phyloP scores from a whole-genome alignment of 2,888 invertebrate species.

The Dynastes maya region DNA sequence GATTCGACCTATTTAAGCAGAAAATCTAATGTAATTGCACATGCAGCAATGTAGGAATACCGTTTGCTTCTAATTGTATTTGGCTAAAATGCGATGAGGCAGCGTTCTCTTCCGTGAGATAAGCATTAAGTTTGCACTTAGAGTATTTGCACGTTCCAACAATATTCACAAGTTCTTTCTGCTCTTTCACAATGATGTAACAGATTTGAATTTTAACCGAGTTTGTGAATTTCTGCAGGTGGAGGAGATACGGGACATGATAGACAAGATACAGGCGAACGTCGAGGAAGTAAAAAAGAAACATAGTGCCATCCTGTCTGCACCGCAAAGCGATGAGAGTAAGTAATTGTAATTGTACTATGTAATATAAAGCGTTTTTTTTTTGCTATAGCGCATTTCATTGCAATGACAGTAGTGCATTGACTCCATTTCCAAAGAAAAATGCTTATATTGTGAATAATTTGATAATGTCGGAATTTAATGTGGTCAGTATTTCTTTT shows the following conservation, averaged over 20 bases:
- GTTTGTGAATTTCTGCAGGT: slow-evolving; percentile 77
- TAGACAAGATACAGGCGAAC: slow-evolving; percentile 99
- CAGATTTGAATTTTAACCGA: slow-evolving; percentile 14
- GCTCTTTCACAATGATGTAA: not conserved
- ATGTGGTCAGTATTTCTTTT: no score
- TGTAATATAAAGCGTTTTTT: not conserved
- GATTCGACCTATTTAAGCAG: no score
- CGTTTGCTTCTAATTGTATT: no score
- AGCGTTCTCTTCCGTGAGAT: slow-evolving; percentile 6
- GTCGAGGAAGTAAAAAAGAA: slow-evolving; percentile 99
- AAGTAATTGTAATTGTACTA: slow-evolving; percentile 71
- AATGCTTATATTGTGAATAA: no score
- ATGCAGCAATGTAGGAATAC: no score
- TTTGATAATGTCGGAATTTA: no score
- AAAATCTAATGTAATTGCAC: no score
- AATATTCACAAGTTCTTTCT: not conserved
- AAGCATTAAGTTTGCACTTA: slow-evolving; percentile 12
- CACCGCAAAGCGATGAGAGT: slow-evolving; percentile 99
- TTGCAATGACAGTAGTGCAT: slow-evolving; percentile 15
- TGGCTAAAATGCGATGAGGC: not conserved
- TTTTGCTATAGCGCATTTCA: not conserved
- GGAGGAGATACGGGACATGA: slow-evolving; percentile 99
- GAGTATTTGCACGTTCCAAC: not conserved
- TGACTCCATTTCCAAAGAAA: not conserved
- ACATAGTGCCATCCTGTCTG: slow-evolving; percentile 99